These are phyloP conservation scores for Ferrisia virgata DNA, from an alignment of 2,888 invertebrate species.

Conservation along the genomic window DNA sequence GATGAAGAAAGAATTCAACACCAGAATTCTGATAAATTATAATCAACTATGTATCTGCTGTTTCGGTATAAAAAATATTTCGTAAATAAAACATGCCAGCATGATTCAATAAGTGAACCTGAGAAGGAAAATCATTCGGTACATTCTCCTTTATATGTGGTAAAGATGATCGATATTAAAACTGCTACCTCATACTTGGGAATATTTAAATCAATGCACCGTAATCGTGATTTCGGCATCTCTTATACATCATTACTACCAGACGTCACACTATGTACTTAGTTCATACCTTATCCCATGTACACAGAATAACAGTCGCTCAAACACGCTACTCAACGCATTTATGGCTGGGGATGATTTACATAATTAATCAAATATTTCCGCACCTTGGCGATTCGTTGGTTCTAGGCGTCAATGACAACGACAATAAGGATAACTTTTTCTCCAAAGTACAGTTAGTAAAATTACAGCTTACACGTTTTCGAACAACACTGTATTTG, in stretches of 20 bases:
- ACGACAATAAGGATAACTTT: neutral
- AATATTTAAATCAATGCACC: neutral
- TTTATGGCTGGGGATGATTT: too few relatives aligned
- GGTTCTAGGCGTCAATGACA: too few relatives aligned
- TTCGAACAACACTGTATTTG: neutral
- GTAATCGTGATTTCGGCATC: neutral
- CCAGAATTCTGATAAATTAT: too few relatives aligned
- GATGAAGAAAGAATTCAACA: too few relatives aligned
- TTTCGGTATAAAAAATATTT: too few relatives aligned
- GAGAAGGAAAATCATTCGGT: neutral
- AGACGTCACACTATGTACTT: too few relatives aligned
- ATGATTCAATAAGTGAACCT: neutral
- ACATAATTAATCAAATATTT: constrained; percentile 14
- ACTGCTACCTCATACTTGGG: neutral
- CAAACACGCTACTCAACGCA: neutral
- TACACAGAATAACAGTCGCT: neutral
- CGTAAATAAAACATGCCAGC: neutral
- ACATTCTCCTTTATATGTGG: neutral
- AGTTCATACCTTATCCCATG: too few relatives aligned
- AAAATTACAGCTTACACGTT: neutral
- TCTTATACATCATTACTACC: neutral
- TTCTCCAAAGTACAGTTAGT: neutral
- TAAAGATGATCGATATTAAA: neutral
- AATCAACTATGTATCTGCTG: too few relatives aligned
- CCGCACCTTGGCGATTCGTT: neutral